Evolutionary conservation across 2,888 invertebrate genomes (phyloP).

Genomic region (Oxycera nigricornis): DNA sequence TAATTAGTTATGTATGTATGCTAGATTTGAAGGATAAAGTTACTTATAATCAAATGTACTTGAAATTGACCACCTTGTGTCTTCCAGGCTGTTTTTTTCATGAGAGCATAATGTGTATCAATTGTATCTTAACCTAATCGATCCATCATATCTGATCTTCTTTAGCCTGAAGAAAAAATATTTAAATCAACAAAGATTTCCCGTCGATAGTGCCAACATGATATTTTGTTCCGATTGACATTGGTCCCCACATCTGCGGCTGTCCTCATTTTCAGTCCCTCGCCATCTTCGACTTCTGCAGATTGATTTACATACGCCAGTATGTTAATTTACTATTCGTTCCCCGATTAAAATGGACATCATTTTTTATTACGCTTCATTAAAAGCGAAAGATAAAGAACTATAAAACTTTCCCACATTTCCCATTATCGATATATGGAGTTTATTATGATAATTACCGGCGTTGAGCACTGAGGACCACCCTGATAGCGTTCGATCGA

Average conservation of each 20-base stretch:
- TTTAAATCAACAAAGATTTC: too few relatives aligned
- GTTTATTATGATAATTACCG: slow-evolving; percentile 40
- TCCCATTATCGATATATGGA: slow-evolving; percentile 36
- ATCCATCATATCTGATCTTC: too few relatives aligned
- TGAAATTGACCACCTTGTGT: too few relatives aligned
- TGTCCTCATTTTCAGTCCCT: background rate
- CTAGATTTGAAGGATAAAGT: too few relatives aligned
- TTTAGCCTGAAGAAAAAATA: too few relatives aligned
- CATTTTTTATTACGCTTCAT: slow-evolving; percentile 37
- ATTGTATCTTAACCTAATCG: too few relatives aligned
- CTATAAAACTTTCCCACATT: slow-evolving; percentile 40
- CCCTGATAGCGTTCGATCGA: slow-evolving; percentile 28
- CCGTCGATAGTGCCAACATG: too few relatives aligned
- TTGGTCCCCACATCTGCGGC: background rate
- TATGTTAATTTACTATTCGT: slow-evolving; percentile 26
- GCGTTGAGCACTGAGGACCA: slow-evolving; percentile 35
- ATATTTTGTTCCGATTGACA: background rate
- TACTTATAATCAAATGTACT: too few relatives aligned
- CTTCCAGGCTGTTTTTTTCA: too few relatives aligned
- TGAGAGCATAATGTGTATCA: too few relatives aligned
- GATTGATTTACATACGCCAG: slow-evolving; percentile 13
- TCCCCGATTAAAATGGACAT: slow-evolving; percentile 33
- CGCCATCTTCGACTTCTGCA: background rate
- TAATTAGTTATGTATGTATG: too few relatives aligned
- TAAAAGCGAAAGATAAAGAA: slow-evolving; percentile 38